Conservation (phyloP, 2,888 invertebrate genomes). For the Lepeophtheirus nordmannii region DNA sequence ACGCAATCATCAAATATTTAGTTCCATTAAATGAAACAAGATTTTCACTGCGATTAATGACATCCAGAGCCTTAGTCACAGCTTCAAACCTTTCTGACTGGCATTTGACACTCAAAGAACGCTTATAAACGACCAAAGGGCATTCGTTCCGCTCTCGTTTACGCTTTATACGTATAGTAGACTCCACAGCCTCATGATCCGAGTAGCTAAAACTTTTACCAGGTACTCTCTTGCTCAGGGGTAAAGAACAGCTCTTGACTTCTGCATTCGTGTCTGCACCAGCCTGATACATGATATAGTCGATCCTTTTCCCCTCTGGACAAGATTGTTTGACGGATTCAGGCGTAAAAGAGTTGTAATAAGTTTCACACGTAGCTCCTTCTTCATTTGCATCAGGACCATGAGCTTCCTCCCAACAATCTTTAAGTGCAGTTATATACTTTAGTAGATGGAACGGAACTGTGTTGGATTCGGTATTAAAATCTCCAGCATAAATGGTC, state of each 20-base stretch:
- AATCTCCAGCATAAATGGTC: conserved; percentile 77
- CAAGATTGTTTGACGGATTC: conserved; percentile 38
- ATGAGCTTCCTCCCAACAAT: conserved; percentile 18
- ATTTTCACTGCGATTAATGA: conserved; percentile 44
- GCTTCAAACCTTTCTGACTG: conserved; percentile 28
- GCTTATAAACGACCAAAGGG: background rate
- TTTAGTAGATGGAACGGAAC: conserved; percentile 52
- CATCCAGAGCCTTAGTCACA: conserved; percentile 44
- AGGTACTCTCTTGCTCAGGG: conserved; percentile 57
- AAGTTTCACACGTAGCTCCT: conserved; percentile 59
- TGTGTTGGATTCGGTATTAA: conserved; percentile 78
- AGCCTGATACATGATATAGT: conserved; percentile 63
- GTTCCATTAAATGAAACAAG: conserved; percentile 36
- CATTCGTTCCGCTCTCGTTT: background rate
- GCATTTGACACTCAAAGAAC: background rate
- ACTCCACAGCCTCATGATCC: conserved; percentile 66
- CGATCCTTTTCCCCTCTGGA: conserved; percentile 71
- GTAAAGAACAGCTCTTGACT: conserved; percentile 46
- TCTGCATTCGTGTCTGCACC: conserved; percentile 17
- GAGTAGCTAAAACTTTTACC: conserved; percentile 59
- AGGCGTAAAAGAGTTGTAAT: conserved; percentile 65
- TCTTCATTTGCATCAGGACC: conserved; percentile 27
- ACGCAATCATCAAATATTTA: conserved; percentile 28
- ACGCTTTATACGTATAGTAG: background rate
- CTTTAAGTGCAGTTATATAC: background rate